Evolutionary conservation across 2,113 vertebrate genomes (phyloP), one percentile per base, ranked within the genome.

Genomic region (Glareola pratincola): DNA sequence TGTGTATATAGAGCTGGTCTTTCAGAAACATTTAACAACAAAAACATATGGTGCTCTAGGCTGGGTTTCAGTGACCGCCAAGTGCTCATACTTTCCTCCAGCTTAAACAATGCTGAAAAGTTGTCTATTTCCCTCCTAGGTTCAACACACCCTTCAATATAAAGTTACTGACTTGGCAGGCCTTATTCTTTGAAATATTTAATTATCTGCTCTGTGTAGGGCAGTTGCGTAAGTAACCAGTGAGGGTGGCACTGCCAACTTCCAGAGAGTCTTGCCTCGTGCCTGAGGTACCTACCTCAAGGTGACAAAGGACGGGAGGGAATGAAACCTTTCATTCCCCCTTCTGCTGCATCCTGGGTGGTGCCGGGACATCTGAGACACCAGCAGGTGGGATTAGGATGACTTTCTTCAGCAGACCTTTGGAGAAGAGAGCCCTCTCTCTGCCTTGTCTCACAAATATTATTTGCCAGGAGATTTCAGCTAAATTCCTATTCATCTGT

Each of bases 361-460:
- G 41, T 59, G 15, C 47, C 59, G n/a, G 43, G 23, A 48, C 19
- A 37, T 19, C 56, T 63, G 64, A 71, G 56, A n/a, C 20, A 18
- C 12, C 0, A 0, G 21, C 23, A 72, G 37, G 16, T 20, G 27
- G 3, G 3, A 19, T 27, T 6, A 54, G 18, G 37, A 39, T 45
- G 26, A 53, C 26, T n/a, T 78, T 71, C 43, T 59, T 9, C 36
- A 43, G 21, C 4, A 5, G 21, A 14, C 39, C 24, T 54, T 71
- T 27, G 21, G 18, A 60, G 47, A 89, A 39, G 4, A 2, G 8
- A 14, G 6, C 36, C 9, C 6, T 66, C 6, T 66, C 15, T 80
- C 20, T 8, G 3, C 15, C 14, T 89, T 37, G 51, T 41, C 36
- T 73, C 45, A 50, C 10, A 37, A 39, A 57, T 7, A 9, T 54